Evolutionary conservation across 1,140 invertebrate genomes (phyloP), one percentile per base, ranked within the genome.

Genomic region (Mercenaria mercenaria): DNA sequence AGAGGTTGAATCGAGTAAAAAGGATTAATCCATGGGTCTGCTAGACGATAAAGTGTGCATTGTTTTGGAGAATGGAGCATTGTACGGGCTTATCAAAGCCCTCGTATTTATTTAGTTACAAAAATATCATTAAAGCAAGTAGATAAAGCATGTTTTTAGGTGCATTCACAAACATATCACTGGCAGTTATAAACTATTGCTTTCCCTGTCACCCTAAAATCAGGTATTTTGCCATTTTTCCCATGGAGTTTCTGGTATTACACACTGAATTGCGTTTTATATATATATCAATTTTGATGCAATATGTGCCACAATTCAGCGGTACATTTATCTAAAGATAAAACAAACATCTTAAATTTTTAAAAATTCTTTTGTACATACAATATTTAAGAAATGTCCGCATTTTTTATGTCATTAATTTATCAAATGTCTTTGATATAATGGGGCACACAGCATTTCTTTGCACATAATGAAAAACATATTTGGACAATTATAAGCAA

Each of bases 111-210:
- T 85, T 74, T 76, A 74, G 83, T 32, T 29, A 72, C 61, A 72
- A 85, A 85, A 85, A 85, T 85, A 85, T 72, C 61, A 20, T 85
- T 72, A 41, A 26, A 50, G 67, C 34, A 34, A 20, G 47, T 85
- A 74, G 83, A 85, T 85, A 85, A 85, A 85, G 83, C 69, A 85
- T 85, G 83, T 52, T 37, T 85, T 29, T 72, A 29, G 69, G 69
- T 85, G 83, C 83, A 85, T 37, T 85, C 47, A 43, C 64, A 56
- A 74, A 85, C 67, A 84, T 18, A 99, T 98, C 96, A 98, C 98
- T 92, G 98, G 99, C 97, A 98, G 99, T 94, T 99, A 99, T 95
- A 97, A 64, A 64, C 59, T 64, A 64, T 29, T 64, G 59, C 59
- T n/a, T 64, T 64, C 59, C 59, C 20, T 29, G 59, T 26, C 52